These are phyloP conservation scores for Drosophila koepferae DNA, from an alignment of 2,888 invertebrate genomes.

Conservation along the genomic window DNA sequence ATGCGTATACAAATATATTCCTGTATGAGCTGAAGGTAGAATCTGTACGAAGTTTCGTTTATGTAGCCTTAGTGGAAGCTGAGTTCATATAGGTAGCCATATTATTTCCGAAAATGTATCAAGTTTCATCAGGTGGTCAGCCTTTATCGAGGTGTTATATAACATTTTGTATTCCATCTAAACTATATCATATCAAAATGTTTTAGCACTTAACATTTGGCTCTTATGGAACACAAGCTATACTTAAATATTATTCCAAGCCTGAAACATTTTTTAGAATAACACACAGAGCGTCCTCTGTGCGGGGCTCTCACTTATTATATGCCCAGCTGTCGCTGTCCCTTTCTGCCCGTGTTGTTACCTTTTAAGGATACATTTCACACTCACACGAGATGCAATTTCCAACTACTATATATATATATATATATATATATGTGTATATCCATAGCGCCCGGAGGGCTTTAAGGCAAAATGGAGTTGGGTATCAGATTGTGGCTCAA, in stretches of 20 bases:
- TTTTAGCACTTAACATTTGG: background rate
- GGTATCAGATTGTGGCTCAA: slow-evolving; percentile 33
- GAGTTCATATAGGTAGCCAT: background rate
- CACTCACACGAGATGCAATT: slow-evolving; percentile 6
- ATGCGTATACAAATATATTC: background rate
- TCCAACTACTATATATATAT: slow-evolving; percentile 4
- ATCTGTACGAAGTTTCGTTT: background rate
- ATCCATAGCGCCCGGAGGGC: background rate
- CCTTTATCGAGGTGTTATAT: too few species aligned
- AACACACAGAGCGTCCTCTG: background rate
- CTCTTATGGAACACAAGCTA: background rate
- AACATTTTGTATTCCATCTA: too few species aligned
- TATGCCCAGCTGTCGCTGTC: background rate
- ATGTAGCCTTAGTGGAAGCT: background rate
- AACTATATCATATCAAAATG: background rate
- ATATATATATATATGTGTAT: background rate
- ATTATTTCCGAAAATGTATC: background rate
- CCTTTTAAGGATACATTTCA: slow-evolving; percentile 23
- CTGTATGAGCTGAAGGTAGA: background rate
- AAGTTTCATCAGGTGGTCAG: too few species aligned
- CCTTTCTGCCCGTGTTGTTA: background rate
- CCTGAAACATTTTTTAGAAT: slow-evolving; percentile 1
- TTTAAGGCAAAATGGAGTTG: slow-evolving; percentile 17
- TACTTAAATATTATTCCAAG: slow-evolving; percentile 2
- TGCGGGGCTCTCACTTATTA: background rate